Evolutionary conservation across 1,140 invertebrate genomes (phyloP).

Genomic region (Zelostemma sp.): DNA sequence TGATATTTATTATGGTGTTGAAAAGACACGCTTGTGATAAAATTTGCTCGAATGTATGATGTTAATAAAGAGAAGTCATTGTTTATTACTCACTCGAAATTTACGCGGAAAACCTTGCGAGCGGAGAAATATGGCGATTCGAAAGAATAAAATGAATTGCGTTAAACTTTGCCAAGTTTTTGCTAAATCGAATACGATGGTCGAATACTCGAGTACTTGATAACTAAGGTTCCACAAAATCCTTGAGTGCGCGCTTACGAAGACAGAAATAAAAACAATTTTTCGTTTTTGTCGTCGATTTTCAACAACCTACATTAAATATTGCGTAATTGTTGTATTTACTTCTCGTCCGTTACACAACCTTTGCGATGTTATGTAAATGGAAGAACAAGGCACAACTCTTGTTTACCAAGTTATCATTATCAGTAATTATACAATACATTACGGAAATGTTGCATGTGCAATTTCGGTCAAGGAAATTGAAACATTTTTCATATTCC

Average conservation of each 20-base stretch:
- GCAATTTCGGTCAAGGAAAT: conserved; percentile 51
- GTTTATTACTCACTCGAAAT: too few species aligned
- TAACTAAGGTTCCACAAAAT: not conserved
- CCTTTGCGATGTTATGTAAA: conserved; percentile 42
- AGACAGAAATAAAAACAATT: not conserved
- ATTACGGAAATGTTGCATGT: conserved; percentile 45
- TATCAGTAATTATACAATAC: conserved; percentile 48
- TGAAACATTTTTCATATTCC: conserved; percentile 33
- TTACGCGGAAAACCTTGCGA: too few species aligned
- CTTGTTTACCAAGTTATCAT: conserved; percentile 50
- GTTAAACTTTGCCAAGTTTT: too few species aligned
- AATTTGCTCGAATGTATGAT: too few species aligned
- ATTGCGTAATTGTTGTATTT: conserved; percentile 45
- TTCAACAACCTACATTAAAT: conserved; percentile 18
- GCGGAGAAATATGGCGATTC: too few species aligned
- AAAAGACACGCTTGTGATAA: too few species aligned
- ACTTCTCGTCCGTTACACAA: conserved; percentile 34
- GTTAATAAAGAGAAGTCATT: too few species aligned
- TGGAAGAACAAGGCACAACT: conserved; percentile 25
- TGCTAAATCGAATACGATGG: too few species aligned
- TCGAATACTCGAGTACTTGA: not conserved
- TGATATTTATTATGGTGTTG: too few species aligned
- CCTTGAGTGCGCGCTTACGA: not conserved
- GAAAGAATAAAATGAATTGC: too few species aligned
- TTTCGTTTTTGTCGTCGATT: conserved; percentile 17